phyloP scores from a whole-genome alignment of 2,797 vertebrate species.

The Staurois parvus region DNA sequence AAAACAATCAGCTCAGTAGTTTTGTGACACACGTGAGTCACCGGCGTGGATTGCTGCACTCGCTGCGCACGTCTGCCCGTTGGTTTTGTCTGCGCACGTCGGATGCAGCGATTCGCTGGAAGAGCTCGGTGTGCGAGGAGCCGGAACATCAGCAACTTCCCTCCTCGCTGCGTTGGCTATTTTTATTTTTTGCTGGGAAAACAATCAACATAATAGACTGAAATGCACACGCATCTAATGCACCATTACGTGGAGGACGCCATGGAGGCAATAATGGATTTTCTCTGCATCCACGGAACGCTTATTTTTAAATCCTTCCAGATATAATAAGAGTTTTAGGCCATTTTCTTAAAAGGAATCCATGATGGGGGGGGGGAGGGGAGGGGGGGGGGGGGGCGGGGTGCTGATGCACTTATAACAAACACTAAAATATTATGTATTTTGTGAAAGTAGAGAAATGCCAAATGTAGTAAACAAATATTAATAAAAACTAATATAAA shows the following conservation, averaged over 20 bases:
- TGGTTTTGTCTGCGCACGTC: not conserved
- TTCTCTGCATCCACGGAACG: not conserved
- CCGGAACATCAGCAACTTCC: constrained; percentile 28
- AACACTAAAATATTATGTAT: too few species aligned
- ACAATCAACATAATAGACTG: constrained; percentile 46
- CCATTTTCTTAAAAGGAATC: too few species aligned
- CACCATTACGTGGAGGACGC: constrained; percentile 32
- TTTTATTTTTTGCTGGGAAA: constrained; percentile 48
- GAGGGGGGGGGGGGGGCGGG: too few species aligned
- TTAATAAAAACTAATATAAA: too few species aligned
- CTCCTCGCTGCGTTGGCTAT: constrained; percentile 34
- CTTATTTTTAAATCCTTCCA: not conserved
- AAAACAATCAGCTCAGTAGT: too few species aligned
- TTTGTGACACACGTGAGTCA: too few species aligned
- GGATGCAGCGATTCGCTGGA: not conserved
- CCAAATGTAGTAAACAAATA: too few species aligned
- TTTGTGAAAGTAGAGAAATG: too few species aligned
- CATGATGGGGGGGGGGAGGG: too few species aligned
- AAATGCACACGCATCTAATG: constrained; percentile 30
- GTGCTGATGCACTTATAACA: too few species aligned
- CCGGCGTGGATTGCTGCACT: not conserved
- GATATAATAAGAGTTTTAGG: not conserved
- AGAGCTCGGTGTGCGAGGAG: constrained; percentile 31
- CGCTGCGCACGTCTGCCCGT: not conserved
- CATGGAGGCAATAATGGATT: constrained; percentile 36